These are phyloP conservation scores for Centropyge bicolor DNA, from an alignment of 2,797 vertebrate genomes.

Conservation along the genomic window DNA sequence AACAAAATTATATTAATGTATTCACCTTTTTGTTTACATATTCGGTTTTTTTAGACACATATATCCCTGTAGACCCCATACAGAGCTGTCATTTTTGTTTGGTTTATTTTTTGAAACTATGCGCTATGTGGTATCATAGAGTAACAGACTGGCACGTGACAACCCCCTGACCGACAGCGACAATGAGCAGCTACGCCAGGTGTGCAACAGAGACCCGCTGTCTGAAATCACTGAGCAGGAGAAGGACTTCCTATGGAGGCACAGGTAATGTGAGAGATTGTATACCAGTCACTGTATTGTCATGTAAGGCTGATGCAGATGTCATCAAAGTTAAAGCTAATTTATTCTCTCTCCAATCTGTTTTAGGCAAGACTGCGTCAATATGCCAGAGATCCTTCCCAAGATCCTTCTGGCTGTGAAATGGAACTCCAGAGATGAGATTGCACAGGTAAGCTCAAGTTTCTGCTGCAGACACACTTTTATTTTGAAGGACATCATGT, in stretches of 20 bases:
- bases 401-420: slow-evolving; percentile 98
- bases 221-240: slow-evolving; percentile 99
- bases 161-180: slow-evolving; percentile 94
- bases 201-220: slow-evolving; percentile 95
- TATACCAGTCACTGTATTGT: background rate
- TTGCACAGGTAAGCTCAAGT: slow-evolving; percentile 90
- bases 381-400: slow-evolving; percentile 96
- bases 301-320: background rate
- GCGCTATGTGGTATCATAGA: slow-evolving; percentile 80
- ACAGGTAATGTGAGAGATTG: slow-evolving; percentile 86
- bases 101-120: slow-evolving; percentile 1
- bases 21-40: too few species aligned
- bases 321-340: background rate
- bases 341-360: slow-evolving; percentile 14
- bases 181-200: slow-evolving; percentile 95
- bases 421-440: slow-evolving; percentile 99
- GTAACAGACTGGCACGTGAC: slow-evolving; percentile 95
- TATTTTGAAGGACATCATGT: slow-evolving; percentile 32
- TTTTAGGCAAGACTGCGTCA: slow-evolving; percentile 92
- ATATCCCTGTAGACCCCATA: background rate
- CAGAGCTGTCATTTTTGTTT: background rate
- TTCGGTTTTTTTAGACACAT: too few species aligned
- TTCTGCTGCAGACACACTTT: slow-evolving; percentile 38
- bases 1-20: too few species aligned
- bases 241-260: slow-evolving; percentile 98